Conservation (phyloP, 2,113 vertebrate species). For the Isichthys henryi region DNA sequence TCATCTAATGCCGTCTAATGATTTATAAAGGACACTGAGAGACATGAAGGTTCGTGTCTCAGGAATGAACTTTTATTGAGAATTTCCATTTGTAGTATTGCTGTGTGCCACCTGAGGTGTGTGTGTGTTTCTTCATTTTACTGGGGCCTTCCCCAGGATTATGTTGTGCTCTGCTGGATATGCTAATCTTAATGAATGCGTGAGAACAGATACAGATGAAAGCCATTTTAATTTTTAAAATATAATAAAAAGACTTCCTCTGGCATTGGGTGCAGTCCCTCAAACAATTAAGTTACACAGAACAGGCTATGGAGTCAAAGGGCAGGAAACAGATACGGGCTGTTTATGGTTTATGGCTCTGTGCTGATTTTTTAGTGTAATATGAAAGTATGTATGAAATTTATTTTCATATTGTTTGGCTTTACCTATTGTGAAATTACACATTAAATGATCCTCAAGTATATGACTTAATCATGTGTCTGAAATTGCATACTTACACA, state of each 20-base stretch:
- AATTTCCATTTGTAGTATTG: not conserved
- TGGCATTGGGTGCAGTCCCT: not conserved
- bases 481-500: not conserved
- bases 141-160: not conserved
- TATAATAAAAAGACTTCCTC: not conserved
- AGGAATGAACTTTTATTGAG: not conserved
- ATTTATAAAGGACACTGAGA: not conserved
- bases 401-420: not conserved
- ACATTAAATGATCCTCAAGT: not conserved
- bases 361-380: not conserved
- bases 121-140: not conserved
- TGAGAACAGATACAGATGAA: conserved; percentile 1
- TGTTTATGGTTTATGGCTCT: not conserved
- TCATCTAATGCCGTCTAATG: not conserved
- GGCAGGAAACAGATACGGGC: not conserved
- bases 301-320: not conserved
- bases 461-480: not conserved
- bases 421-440: not conserved
- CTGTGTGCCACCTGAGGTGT: not conserved
- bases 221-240: not conserved
- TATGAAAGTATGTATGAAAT: not conserved
- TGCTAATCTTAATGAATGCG: conserved; percentile 2
- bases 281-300: not conserved
- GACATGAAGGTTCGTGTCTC: not conserved
- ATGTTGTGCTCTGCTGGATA: not conserved